Percentiles rank a stretch among this genome's conserved stretches.
phyloP scores from a whole-genome alignment of 2,113 vertebrate species.

The Oceanodroma tethys region DNA sequence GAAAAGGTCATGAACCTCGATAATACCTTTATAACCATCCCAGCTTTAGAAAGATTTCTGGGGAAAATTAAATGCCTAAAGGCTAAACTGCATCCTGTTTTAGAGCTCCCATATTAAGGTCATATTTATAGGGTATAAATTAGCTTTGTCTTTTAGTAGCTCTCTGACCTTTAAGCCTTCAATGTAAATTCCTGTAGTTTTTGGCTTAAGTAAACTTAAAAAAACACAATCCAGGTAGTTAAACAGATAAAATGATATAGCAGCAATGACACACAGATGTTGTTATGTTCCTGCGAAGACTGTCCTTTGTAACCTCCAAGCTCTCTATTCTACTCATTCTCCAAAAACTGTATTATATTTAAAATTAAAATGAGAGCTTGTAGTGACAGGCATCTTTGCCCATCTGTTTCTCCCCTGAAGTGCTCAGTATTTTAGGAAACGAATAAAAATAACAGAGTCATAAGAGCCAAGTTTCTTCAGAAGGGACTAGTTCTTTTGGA shows the following conservation, averaged over 20 bases:
- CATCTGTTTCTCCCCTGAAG: slow-evolving; percentile 44
- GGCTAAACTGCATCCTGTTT: slow-evolving; percentile 51
- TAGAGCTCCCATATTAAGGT: slow-evolving; percentile 11
- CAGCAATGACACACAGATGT: neutral
- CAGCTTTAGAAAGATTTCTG: slow-evolving; percentile 21
- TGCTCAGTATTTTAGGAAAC: slow-evolving; percentile 37
- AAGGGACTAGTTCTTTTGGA: neutral
- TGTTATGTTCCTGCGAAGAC: neutral
- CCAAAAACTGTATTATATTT: neutral
- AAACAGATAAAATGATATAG: neutral
- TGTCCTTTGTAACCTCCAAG: neutral
- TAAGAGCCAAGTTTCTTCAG: neutral
- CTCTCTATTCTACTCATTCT: neutral
- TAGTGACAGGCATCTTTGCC: neutral
- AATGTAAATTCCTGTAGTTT: slow-evolving; percentile 1
- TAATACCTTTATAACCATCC: slow-evolving; percentile 34
- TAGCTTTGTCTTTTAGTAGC: slow-evolving; percentile 5
- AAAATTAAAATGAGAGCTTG: slow-evolving; percentile 15
- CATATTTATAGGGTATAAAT: slow-evolving; percentile 35
- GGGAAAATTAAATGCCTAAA: slow-evolving; percentile 49
- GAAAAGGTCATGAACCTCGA: slow-evolving; percentile 6
- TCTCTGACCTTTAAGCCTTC: slow-evolving; percentile 31
- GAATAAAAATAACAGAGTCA: slow-evolving; percentile 36
- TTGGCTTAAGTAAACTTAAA: neutral
- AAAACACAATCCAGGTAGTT: neutral